Evolutionary conservation across 2,113 vertebrate genomes (phyloP).

Genomic region (Danio rerio): GRCz12tu NC_133182.1:28135001-28135500

Average conservation of each 20-base stretch:
- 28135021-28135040: conserved; percentile 86
- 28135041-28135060: conserved; percentile 83
- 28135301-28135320: conserved; percentile 3
- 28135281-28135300: conserved; percentile 1
- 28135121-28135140: conserved; percentile 31
- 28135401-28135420: conserved; percentile 5
- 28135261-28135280: conserved; percentile 63
- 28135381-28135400: neutral
- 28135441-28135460: too few species aligned
- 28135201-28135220: conserved; percentile 36
- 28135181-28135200: conserved; percentile 2
- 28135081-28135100: conserved; percentile 75
- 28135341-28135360: neutral
- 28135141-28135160: conserved; percentile 30
- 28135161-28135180: conserved; percentile 41
- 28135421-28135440: neutral
- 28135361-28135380: neutral
- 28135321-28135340: conserved; percentile 28
- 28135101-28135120: conserved; percentile 58
- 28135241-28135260: conserved; percentile 56
- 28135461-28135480: too few species aligned
- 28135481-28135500: too few species aligned
- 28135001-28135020: conserved; percentile 85
- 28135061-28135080: conserved; percentile 79
- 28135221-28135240: conserved; percentile 5